These are phyloP conservation scores for Pelvicachromis taeniatus DNA, from an alignment of 2,113 vertebrate species.

Conservation along the genomic window DNA sequence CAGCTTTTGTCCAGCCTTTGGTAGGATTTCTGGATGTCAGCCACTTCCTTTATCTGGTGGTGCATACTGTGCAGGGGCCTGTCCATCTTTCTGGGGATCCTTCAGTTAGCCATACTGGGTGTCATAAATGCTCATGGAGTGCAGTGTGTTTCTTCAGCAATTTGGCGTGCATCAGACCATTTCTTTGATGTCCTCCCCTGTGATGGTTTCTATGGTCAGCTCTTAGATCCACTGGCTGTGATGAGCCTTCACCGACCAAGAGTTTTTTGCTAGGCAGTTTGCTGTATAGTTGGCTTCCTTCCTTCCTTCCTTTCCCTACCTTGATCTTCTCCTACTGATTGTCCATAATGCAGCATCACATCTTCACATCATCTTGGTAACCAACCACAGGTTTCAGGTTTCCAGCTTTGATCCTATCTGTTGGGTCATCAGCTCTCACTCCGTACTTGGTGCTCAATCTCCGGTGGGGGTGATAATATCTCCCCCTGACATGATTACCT, in stretches of 20 bases:
- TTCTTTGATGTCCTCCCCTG: not conserved
- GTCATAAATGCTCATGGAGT: not conserved
- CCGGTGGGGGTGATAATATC: not conserved
- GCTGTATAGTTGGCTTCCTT: not conserved
- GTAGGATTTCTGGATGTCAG: not conserved
- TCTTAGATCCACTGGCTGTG: not conserved
- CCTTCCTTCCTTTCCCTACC: not conserved
- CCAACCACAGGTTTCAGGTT: not conserved
- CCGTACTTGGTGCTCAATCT: not conserved
- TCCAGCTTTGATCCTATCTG: not conserved
- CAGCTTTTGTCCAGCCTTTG: too few relatives aligned
- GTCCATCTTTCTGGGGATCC: not conserved
- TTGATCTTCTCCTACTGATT: accelerated
- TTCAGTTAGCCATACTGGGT: accelerated
- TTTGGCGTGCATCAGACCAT: not conserved
- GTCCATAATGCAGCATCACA: not conserved
- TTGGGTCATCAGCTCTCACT: not conserved
- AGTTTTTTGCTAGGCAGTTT: not conserved
- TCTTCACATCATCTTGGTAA: not conserved
- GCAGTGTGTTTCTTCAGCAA: not conserved
- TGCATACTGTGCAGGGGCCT: not conserved
- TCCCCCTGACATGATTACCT: not conserved
- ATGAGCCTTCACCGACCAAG: not conserved
- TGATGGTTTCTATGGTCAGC: not conserved
- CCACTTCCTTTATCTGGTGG: not conserved